These are phyloP conservation scores for Eumacrocentrus americanus DNA, from an alignment of 2,888 invertebrate genomes.

Conservation along the genomic window DNA sequence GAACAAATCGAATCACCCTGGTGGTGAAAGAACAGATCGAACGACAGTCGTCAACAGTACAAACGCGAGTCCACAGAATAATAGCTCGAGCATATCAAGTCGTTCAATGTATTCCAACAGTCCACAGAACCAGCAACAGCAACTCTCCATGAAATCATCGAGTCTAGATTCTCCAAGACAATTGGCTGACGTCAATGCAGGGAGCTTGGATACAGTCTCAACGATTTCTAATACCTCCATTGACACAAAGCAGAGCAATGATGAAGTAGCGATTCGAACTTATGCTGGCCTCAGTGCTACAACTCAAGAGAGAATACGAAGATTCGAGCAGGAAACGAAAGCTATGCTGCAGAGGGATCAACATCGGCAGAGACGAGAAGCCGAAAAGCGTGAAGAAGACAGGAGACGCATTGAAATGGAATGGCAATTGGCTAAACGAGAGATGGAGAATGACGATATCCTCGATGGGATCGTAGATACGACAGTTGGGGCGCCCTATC, in stretches of 20 bases:
- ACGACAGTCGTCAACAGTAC: constrained; percentile 23
- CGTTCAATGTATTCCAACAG: constrained; percentile 34
- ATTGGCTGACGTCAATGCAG: constrained; percentile 29
- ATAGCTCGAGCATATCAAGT: constrained; percentile 31
- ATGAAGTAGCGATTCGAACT: constrained; percentile 64
- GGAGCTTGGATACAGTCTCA: constrained; percentile 55
- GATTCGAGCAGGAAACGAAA: constrained; percentile 79
- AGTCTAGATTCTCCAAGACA: constrained; percentile 40
- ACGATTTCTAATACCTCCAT: constrained; percentile 51
- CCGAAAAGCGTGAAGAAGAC: constrained; percentile 64
- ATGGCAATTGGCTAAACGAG: constrained; percentile 63
- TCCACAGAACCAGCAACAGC: constrained; percentile 27
- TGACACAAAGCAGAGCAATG: constrained; percentile 55
- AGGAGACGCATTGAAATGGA: constrained; percentile 62
- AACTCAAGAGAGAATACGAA: constrained; percentile 71
- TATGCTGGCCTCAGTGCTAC: constrained; percentile 68
- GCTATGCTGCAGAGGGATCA: constrained; percentile 68
- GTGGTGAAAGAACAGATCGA: constrained; percentile 32
- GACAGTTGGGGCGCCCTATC: constrained; percentile 45
- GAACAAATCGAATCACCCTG: constrained; percentile 44
- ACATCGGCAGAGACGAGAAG: constrained; percentile 52
- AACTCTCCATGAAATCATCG: constrained; percentile 25
- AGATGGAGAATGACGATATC: constrained; percentile 64
- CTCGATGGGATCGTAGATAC: constrained; percentile 63
- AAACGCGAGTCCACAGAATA: constrained; percentile 32